phyloP scores from a whole-genome alignment of 2,113 vertebrate genomes.

The Heterotis niloticus region DNA sequence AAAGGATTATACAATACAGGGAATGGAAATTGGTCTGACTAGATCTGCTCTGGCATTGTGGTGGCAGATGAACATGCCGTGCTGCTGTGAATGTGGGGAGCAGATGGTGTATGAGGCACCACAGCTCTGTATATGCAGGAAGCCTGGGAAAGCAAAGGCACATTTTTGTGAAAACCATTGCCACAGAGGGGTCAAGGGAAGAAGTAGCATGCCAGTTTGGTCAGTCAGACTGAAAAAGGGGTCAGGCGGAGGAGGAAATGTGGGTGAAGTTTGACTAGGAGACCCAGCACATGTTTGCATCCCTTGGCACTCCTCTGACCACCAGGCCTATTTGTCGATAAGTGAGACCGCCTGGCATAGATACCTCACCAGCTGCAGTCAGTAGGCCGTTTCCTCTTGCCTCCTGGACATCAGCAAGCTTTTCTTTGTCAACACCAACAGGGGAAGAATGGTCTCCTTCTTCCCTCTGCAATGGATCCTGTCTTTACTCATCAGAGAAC shows the following conservation, averaged over 20 bases:
- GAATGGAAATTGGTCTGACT: neutral
- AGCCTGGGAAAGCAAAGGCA: neutral
- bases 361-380: neutral
- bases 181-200: no score
- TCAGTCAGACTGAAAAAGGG: neutral
- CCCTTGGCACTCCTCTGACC: neutral
- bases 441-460: no score
- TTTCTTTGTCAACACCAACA: neutral
- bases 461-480: no score
- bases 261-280: neutral
- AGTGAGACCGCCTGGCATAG: neutral
- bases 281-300: neutral
- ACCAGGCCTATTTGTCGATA: neutral
- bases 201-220: neutral
- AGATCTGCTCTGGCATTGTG: neutral
- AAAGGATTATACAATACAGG: no score
- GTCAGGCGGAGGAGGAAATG: neutral
- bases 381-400: neutral
- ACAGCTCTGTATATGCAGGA: neutral
- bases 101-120: neutral
- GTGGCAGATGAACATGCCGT: slow-evolving; percentile 1
- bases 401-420: neutral
- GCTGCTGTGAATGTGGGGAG: neutral
- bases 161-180: no score
- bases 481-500: no score